Evolutionary conservation across 2,888 invertebrate genomes (phyloP), one percentile per base, ranked within the genome.

Genomic region (Hanleya hanleyi): DNA sequence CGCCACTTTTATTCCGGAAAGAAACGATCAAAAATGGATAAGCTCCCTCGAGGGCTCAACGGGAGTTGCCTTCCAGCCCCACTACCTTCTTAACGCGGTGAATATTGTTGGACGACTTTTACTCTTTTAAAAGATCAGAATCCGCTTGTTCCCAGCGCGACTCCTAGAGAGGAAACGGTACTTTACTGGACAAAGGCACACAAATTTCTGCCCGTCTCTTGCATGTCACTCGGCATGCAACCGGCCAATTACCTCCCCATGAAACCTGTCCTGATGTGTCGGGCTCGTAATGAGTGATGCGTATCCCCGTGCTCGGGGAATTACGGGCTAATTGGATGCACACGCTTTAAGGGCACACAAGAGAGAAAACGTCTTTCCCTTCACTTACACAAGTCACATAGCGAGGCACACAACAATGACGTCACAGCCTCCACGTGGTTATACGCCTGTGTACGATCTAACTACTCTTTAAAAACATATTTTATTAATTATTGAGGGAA

Each of bases 21-120:
- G n/a, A 7, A 47, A 47, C 29, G 57, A 57, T 57, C 22, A 57
- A 57, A 57, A 57, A 57, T 57, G 57, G 57, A 57, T 57, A 57
- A 57, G 32, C 12, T 26, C 26, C 12, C 18, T 12, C 26, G 29
- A 57, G 29, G 29, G 32, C 22, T 26, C 57, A 57, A 32, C 57
- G 22, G 22, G 57, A 57, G 1, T 57, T n/a, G n/a, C n/a, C n/a
- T n/a, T n/a, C n/a, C n/a, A n/a, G n/a, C n/a, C n/a, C n/a, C n/a
- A n/a, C n/a, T n/a, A n/a, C n/a, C n/a, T n/a, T n/a, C n/a, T n/a
- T n/a, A n/a, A n/a, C n/a, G n/a, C n/a, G n/a, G n/a, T n/a, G n/a
- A n/a, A n/a, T n/a, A n/a, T n/a, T n/a, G n/a, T n/a, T n/a, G n/a
- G n/a, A n/a, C n/a, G n/a, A n/a, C n/a, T n/a, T n/a, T n/a, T n/a